These are phyloP conservation scores for Drosophila greeni DNA, from an alignment of 2,888 invertebrate genomes.

Conservation along the genomic window DNA sequence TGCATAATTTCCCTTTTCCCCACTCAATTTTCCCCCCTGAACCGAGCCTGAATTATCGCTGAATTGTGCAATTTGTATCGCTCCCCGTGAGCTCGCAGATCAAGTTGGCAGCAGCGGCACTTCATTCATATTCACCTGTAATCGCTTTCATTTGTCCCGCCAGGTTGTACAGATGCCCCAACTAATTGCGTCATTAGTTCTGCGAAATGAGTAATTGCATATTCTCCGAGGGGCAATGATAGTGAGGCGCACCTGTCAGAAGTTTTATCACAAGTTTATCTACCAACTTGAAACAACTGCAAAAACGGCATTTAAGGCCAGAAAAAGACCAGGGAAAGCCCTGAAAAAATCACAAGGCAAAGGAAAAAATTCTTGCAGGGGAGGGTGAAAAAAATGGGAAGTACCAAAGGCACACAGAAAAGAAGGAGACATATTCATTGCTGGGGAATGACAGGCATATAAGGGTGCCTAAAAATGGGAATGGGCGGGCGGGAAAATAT, in stretches of 20 bases:
- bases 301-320: constrained; percentile 51
- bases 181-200: constrained; percentile 36
- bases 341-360: constrained; percentile 1
- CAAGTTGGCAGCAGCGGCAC: constrained; percentile 31
- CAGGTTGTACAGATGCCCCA: constrained; percentile 26
- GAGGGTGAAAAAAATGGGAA: background rate
- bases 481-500: background rate
- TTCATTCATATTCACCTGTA: constrained; percentile 35
- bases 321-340: constrained; percentile 1
- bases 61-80: constrained; percentile 30
- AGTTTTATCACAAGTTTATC: constrained; percentile 57
- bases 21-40: constrained; percentile 5
- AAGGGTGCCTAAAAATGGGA: constrained; percentile 48
- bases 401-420: constrained; percentile 24
- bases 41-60: constrained; percentile 32
- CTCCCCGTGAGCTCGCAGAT: constrained; percentile 9
- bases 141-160: constrained; percentile 27
- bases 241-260: constrained; percentile 35
- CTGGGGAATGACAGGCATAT: constrained; percentile 56
- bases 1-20: constrained; percentile 7
- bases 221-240: constrained; percentile 20
- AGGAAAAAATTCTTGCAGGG: constrained; percentile 15
- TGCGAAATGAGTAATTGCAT: constrained; percentile 52
- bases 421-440: constrained; percentile 47
- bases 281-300: constrained; percentile 47